Base-by-base conservation (phyloP, 2,113 vertebrate genomes). In the Seriola aureovittata region DNA sequence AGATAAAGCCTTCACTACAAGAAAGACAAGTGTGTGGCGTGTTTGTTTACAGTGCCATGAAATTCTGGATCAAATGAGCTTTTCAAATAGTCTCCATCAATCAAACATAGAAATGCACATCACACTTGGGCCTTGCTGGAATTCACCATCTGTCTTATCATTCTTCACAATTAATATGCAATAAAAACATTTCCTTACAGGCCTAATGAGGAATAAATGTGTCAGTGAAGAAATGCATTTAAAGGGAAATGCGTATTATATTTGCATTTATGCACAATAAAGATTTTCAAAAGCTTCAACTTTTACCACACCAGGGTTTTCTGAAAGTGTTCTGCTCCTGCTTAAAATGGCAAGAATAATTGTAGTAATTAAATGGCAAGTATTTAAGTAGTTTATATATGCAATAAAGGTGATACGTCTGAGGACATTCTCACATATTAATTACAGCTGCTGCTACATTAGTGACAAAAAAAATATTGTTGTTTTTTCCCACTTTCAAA, bases 1-100 rank as follows among this genome's bases (percentile, higher is more conserved):
- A 3, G 29, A 14, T 29, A 34, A 36, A 60, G 58, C 34, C 58
- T 36, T 10, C 14, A 4, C 58, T 36, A 36, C 29, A 58, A 32
- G 25, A 16, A 12, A 58, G 57, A 60, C 58, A 36, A 36, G 80
- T 76, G 66, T 59, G 75, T 76, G 79, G 76, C 66, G 58, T 82
- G 71, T 84, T 80, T 85, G 60, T 88, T 85, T 86, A 75, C 72
- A 86, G 42, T 64, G 67, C 65, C 73, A 74, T 75, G n/a, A 89
- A 77, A 88, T 73, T 71, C 34, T 83, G 19, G 50, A 74, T 75
- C 14, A 42, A 60, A 78, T 38, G n/a, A 66, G 55, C 8, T 48
- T 36, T 78, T 74, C 52, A 63, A 78, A 65, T 23, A 36, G 23
- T 46, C 12, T 54, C 10, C 52, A 57, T 44, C 19, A 16, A 67